A percentile compares a stretch with the other conserved stretches of the same genome.
phyloP scores from a whole-genome alignment of 2,888 invertebrate genomes.

The Encarsia formosa region DNA sequence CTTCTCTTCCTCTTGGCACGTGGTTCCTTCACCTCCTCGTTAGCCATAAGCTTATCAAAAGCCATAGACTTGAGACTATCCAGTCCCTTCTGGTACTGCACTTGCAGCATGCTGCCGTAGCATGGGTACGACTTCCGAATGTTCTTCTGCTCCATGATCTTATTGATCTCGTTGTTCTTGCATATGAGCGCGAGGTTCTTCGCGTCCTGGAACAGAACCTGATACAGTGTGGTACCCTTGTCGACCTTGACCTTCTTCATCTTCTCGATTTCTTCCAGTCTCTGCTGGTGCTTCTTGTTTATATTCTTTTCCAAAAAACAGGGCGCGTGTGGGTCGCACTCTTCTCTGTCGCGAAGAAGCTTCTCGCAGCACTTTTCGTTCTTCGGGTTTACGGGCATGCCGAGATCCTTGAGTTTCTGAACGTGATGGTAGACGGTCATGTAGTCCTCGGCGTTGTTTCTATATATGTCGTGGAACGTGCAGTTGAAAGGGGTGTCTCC shows the following conservation, averaged over 20 bases:
- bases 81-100: not conserved
- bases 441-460: not conserved
- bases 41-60: too few relatives aligned
- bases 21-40: too few relatives aligned
- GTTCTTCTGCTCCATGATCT: not conserved
- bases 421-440: constrained; percentile 7
- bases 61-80: too few relatives aligned
- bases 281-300: not conserved
- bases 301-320: not conserved
- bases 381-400: not conserved
- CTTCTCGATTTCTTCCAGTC: not conserved
- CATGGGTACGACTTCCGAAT: not conserved
- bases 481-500: not conserved
- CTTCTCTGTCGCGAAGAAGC: not conserved
- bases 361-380: not conserved
- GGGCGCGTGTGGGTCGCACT: not conserved
- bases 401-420: not conserved
- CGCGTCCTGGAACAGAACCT: not conserved
- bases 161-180: not conserved
- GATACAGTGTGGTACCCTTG: not conserved
- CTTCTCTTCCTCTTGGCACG: too few relatives aligned
- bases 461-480: not conserved
- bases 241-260: not conserved
- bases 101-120: not conserved
- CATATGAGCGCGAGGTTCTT: not conserved